These are phyloP conservation scores for Periophthalmus modestus DNA, from an alignment of 2,113 vertebrate genomes.

Conservation along the genomic window DNA sequence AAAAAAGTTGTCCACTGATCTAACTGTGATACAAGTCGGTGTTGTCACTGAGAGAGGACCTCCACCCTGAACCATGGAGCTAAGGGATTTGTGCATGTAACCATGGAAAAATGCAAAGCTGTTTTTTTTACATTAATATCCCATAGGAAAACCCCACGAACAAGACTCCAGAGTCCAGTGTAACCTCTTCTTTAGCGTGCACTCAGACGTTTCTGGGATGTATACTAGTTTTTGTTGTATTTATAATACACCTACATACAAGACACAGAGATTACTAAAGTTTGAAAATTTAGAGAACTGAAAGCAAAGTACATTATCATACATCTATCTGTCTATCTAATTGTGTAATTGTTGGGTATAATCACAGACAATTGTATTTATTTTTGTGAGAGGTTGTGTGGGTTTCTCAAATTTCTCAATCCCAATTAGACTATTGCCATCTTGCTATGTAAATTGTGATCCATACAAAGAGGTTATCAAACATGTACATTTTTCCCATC, in stretches of 20 bases:
- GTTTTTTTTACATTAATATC: not conserved
- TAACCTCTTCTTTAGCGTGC: not conserved
- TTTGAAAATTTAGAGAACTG: no score
- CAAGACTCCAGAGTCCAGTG: not conserved
- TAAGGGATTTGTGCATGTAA: not conserved
- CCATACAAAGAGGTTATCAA: not conserved
- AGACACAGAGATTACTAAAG: no score
- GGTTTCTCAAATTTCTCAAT: not conserved
- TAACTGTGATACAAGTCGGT: not conserved
- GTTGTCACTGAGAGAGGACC: conserved; percentile 14
- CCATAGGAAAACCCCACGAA: not conserved
- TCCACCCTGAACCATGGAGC: not conserved
- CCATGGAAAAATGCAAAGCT: not conserved
- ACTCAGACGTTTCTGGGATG: not conserved
- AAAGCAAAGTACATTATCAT: no score
- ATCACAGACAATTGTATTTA: no score
- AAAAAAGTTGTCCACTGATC: not conserved
- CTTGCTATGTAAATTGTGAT: no score
- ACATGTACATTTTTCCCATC: not conserved
- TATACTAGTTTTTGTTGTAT: not conserved
- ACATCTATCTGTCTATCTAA: no score
- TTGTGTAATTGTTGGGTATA: no score
- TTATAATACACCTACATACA: not conserved
- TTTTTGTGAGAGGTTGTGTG: no score
- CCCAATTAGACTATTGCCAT: not conserved